phyloP scores from a whole-genome alignment of 2,888 invertebrate species.

The Euphydryas editha region DNA sequence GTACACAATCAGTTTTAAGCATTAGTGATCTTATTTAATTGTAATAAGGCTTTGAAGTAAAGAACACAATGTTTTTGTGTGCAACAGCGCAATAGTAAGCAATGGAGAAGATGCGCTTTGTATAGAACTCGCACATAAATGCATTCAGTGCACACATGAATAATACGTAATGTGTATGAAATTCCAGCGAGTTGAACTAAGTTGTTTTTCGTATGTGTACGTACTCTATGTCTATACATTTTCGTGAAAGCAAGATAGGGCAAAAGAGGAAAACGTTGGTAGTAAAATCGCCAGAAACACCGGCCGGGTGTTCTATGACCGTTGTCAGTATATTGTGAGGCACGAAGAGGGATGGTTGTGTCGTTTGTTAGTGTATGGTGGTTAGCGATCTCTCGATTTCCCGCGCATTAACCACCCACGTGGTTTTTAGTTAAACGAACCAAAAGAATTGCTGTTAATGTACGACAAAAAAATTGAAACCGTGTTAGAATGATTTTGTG shows the following conservation, averaged over 20 bases:
- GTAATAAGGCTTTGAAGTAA: conserved; percentile 41
- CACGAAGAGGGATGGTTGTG: conserved; percentile 72
- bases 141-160: conserved; percentile 48
- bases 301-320: conserved; percentile 65
- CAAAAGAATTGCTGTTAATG: conserved; percentile 15
- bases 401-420: conserved; percentile 67
- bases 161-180: conserved; percentile 52
- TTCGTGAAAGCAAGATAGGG: conserved; percentile 76
- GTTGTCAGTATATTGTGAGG: conserved; percentile 73
- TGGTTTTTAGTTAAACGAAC: conserved; percentile 50
- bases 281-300: conserved; percentile 72
- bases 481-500: conserved; percentile 55
- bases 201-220: conserved; percentile 67
- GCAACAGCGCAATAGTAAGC: conserved; percentile 53
- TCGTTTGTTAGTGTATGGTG: conserved; percentile 57
- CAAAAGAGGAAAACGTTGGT: conserved; percentile 73
- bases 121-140: conserved; percentile 43
- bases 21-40: conserved; percentile 49
- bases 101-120: conserved; percentile 60
- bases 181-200: conserved; percentile 54
- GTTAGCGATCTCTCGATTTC: conserved; percentile 68
- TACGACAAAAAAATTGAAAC: background rate
- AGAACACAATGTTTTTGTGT: conserved; percentile 54
- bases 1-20: conserved; percentile 35
- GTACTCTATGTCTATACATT: conserved; percentile 58